These are phyloP conservation scores for Odontocerum albicorne DNA, from an alignment of 2,888 invertebrate species.

Conservation along the genomic window DNA sequence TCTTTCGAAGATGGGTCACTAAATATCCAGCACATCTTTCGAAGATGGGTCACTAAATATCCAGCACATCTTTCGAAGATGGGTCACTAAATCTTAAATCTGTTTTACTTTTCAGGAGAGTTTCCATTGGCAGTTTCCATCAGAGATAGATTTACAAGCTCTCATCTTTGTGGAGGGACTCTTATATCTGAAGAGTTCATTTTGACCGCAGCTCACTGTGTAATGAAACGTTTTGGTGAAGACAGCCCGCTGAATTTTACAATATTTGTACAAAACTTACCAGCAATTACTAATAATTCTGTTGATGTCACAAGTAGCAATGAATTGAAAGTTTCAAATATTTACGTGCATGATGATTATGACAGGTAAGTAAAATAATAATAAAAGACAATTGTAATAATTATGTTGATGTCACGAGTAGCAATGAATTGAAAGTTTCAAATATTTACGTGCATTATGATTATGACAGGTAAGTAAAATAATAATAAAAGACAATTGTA, in stretches of 20 bases:
- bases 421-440: conserved; percentile 39
- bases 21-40: no score
- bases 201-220: conserved; percentile 53
- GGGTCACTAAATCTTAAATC: no score
- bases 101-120: conserved; percentile 44
- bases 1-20: no score
- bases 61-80: no score
- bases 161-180: conserved; percentile 49
- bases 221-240: conserved; percentile 31
- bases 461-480: conserved; percentile 49
- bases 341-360: conserved; percentile 3
- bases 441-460: conserved; percentile 43
- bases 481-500: no score
- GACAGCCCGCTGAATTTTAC: conserved; percentile 40
- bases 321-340: no score
- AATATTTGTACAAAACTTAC: conserved; percentile 45
- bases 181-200: conserved; percentile 44
- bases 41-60: no score
- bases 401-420: conserved; percentile 26
- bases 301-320: conserved; percentile 10
- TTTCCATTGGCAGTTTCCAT: conserved; percentile 47
- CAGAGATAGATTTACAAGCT: conserved; percentile 41
- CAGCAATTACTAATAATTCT: conserved; percentile 38
- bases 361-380: no score
- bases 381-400: no score